phyloP scores from a whole-genome alignment of 2,113 vertebrate genomes.

The Chaetura pelagica region DNA sequence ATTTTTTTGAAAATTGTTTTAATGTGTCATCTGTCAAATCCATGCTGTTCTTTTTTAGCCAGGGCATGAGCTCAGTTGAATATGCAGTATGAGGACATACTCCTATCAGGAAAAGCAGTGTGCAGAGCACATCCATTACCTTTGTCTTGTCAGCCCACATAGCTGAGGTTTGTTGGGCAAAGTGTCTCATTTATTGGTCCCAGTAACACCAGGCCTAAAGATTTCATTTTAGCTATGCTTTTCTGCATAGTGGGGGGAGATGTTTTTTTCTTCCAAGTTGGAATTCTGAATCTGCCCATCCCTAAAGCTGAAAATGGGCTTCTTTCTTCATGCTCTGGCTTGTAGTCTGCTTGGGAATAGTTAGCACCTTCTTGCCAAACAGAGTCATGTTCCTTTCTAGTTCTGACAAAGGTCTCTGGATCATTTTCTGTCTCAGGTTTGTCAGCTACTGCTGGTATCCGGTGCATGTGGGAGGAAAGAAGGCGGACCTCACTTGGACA shows the following conservation, averaged over 20 bases:
- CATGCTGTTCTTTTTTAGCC: not conserved
- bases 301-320: not conserved
- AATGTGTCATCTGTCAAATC: not conserved
- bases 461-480: not conserved
- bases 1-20: not conserved
- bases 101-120: not conserved
- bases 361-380: conserved; percentile 30
- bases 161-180: not conserved
- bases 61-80: not conserved
- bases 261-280: not conserved
- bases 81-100: not conserved
- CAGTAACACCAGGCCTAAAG: not conserved
- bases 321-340: conserved; percentile 28
- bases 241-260: not conserved
- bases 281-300: conserved; percentile 10
- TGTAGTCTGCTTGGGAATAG: conserved; percentile 34
- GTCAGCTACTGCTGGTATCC: not conserved
- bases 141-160: not conserved
- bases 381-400: conserved; percentile 12
- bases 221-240: not conserved
- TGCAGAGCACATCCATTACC: not conserved
- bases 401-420: conserved; percentile 44
- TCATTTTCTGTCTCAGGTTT: not conserved
- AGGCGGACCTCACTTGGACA: not conserved
- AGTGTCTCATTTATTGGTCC: not conserved